Conservation (phyloP, 2,888 invertebrate species). For the Chironomus tentans region DNA sequence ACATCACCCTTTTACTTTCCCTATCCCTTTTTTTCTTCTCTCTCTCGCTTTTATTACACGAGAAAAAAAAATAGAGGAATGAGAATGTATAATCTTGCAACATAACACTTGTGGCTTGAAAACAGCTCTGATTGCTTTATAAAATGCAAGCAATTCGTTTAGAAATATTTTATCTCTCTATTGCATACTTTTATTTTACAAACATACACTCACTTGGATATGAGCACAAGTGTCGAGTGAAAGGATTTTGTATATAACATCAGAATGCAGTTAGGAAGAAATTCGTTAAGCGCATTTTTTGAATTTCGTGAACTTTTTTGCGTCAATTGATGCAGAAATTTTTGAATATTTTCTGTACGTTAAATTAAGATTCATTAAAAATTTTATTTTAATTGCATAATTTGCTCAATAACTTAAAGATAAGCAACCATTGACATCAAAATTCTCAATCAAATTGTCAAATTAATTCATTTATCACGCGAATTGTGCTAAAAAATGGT, state of each 20-base stretch:
- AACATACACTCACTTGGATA: not conserved
- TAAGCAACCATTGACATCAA: too few relatives aligned
- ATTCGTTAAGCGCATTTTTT: not conserved
- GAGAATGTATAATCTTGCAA: not conserved
- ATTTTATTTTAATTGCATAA: not conserved
- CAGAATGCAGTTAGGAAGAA: too few relatives aligned
- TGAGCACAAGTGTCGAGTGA: constrained; percentile 8
- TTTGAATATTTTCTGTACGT: not conserved
- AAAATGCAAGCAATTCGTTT: not conserved
- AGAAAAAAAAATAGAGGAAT: not conserved
- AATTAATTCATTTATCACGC: too few relatives aligned
- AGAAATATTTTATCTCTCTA: not conserved
- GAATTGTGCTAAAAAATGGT: too few relatives aligned
- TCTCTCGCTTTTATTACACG: not conserved
- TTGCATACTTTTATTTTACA: not conserved
- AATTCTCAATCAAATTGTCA: too few relatives aligned
- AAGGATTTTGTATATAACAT: not conserved
- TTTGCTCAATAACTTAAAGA: too few relatives aligned
- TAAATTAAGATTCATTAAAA: too few relatives aligned
- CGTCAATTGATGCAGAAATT: too few relatives aligned
- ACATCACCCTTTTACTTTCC: too few relatives aligned
- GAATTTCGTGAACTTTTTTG: not conserved
- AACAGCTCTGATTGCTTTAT: not conserved
- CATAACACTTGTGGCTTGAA: not conserved
- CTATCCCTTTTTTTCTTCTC: too few relatives aligned